phyloP scores from a whole-genome alignment of 2,888 invertebrate species.

The Hirtodrosophila duncani region DNA sequence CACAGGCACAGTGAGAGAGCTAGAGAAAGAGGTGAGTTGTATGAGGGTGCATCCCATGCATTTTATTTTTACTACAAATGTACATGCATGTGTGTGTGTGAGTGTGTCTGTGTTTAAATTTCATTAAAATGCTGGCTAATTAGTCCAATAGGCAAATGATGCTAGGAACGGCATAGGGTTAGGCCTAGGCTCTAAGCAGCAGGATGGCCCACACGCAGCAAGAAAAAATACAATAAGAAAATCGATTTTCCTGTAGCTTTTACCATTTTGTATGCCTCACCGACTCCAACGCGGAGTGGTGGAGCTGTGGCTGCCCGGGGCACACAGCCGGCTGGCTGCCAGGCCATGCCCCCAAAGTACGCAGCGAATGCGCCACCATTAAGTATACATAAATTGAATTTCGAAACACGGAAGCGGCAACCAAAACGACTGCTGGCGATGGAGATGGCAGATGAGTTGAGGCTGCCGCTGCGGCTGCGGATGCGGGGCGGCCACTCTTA shows the following conservation, averaged over 20 bases:
- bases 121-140: slow-evolving; percentile 35
- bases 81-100: slow-evolving; percentile 17
- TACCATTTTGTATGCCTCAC: slow-evolving; percentile 59
- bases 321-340: background rate
- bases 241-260: slow-evolving; percentile 69
- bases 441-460: slow-evolving; percentile 20
- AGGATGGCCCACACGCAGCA: slow-evolving; percentile 13
- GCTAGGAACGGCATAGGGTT: slow-evolving; percentile 9
- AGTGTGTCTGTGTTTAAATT: slow-evolving; percentile 13
- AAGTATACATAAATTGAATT: slow-evolving; percentile 70
- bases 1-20: background rate
- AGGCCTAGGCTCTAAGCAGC: slow-evolving; percentile 10
- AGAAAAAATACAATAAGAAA: slow-evolving; percentile 50
- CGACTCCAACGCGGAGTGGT: slow-evolving; percentile 38
- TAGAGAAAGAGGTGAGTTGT: slow-evolving; percentile 19
- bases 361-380: slow-evolving; percentile 46
- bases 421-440: slow-evolving; percentile 23
- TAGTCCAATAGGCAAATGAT: slow-evolving; percentile 26
- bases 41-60: too few species aligned
- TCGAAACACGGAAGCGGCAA: slow-evolving; percentile 69
- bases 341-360: slow-evolving; percentile 6
- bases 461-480: too few species aligned
- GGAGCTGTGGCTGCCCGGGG: slow-evolving; percentile 8
- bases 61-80: too few species aligned
- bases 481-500: too few species aligned